Evolutionary conservation across 2,113 vertebrate species (phyloP).

Genomic region (Phyllopteryx taeniolatus): DNA sequence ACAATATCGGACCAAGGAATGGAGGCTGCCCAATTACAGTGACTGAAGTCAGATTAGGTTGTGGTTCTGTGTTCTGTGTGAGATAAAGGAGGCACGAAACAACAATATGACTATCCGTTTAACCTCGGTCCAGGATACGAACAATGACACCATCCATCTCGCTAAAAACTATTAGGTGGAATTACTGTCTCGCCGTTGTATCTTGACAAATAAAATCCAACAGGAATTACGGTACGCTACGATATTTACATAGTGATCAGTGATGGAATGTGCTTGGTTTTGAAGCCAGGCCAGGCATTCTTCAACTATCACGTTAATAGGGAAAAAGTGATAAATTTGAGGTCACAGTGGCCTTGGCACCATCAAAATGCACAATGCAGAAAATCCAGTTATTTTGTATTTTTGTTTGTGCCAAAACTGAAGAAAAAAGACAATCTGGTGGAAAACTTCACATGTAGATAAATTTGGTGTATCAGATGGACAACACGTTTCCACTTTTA

Average conservation of each 20-base stretch:
- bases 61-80: constrained; percentile 7
- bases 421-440: not conserved
- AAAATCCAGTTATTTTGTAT: not conserved
- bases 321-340: not conserved
- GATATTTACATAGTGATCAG: not conserved
- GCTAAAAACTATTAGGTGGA: not conserved
- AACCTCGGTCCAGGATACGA: constrained; percentile 7
- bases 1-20: constrained; percentile 40
- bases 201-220: not conserved
- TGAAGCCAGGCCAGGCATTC: not conserved
- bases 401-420: not conserved
- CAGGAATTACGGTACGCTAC: not conserved
- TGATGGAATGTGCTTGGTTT: not conserved
- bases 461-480: not conserved
- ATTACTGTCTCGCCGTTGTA: not conserved
- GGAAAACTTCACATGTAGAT: too few species aligned
- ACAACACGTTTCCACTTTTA: not conserved
- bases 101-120: constrained; percentile 20
- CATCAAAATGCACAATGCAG: not conserved
- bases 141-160: not conserved
- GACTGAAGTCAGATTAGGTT: constrained; percentile 45
- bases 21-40: constrained; percentile 60
- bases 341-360: not conserved
- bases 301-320: not conserved
- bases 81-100: constrained; percentile 19